These are phyloP conservation scores for Epinephelus moara DNA, from an alignment of 2,113 vertebrate genomes.

Conservation along the genomic window DNA sequence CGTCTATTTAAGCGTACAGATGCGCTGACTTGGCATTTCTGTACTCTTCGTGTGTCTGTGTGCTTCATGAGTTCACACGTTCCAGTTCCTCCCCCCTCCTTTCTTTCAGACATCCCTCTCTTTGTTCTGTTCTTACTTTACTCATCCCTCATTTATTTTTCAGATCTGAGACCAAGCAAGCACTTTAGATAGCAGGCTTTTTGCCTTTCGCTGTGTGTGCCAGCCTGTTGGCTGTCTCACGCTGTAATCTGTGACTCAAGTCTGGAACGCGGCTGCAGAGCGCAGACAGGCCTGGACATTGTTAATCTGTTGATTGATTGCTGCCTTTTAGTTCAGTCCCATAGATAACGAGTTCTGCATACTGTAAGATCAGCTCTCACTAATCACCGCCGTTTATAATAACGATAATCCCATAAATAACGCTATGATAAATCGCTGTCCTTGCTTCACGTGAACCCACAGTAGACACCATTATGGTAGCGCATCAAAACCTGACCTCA, in stretches of 20 bases:
- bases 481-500: conserved; percentile 63
- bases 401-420: conserved; percentile 60
- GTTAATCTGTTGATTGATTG: conserved; percentile 48
- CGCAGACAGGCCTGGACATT: conserved; percentile 3
- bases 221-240: conserved; percentile 27
- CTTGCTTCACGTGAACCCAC: conserved; percentile 35
- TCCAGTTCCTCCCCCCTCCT: conserved; percentile 21
- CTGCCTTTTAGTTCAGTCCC: neutral
- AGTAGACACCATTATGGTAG: conserved; percentile 34
- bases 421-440: conserved; percentile 25
- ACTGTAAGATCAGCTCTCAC: conserved; percentile 23
- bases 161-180: conserved; percentile 38
- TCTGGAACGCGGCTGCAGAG: conserved; percentile 16
- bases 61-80: conserved; percentile 27
- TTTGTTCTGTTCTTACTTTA: conserved; percentile 63
- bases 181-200: conserved; percentile 40
- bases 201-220: conserved; percentile 18
- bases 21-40: conserved; percentile 37
- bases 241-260: conserved; percentile 21
- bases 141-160: conserved; percentile 74
- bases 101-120: conserved; percentile 41
- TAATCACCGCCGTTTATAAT: conserved; percentile 58
- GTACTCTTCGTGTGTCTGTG: neutral
- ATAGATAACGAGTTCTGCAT: conserved; percentile 15
- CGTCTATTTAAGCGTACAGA: neutral